Evolutionary conservation across 2,113 vertebrate species (phyloP).

Genomic region (Atractosteus spatula): DNA sequence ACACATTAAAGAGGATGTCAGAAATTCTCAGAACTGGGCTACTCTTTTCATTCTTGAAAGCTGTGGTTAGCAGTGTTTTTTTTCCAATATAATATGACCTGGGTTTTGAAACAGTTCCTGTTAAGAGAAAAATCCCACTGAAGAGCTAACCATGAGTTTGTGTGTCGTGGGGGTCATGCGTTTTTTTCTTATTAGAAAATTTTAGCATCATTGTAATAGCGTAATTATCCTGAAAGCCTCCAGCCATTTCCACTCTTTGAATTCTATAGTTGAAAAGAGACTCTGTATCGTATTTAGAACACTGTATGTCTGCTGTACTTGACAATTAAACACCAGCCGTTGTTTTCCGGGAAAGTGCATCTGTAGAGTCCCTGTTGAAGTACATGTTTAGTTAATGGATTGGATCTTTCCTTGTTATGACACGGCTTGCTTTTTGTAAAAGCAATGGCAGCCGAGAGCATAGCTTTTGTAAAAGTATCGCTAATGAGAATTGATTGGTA

Average conservation of each 20-base stretch:
- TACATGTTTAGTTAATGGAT: constrained; percentile 14
- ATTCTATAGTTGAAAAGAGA: not conserved
- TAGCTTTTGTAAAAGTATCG: too few relatives aligned
- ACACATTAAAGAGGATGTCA: constrained; percentile 30
- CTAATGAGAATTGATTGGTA: too few relatives aligned
- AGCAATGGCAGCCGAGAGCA: too few relatives aligned
- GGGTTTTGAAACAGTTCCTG: constrained; percentile 20
- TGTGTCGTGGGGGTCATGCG: constrained; percentile 4
- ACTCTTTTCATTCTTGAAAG: constrained; percentile 18
- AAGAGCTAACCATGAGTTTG: too few relatives aligned
- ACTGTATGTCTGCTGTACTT: constrained; percentile 35
- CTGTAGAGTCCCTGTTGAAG: constrained; percentile 9
- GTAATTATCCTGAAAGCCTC: constrained; percentile 7
- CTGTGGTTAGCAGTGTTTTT: constrained; percentile 11
- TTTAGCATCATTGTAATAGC: constrained; percentile 24
- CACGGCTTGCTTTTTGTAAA: too few relatives aligned
- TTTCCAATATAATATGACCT: constrained; percentile 20
- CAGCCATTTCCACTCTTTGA: constrained; percentile 18
- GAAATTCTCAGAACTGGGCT: constrained; percentile 32
- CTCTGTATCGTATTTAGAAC: constrained; percentile 33
- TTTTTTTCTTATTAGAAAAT: constrained; percentile 25
- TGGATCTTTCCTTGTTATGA: not conserved
- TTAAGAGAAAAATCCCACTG: constrained; percentile 4
- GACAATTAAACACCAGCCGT: constrained; percentile 10
- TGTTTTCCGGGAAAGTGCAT: not conserved